Conservation (phyloP, 2,888 invertebrate genomes). For the Orchesella flavescens region DNA sequence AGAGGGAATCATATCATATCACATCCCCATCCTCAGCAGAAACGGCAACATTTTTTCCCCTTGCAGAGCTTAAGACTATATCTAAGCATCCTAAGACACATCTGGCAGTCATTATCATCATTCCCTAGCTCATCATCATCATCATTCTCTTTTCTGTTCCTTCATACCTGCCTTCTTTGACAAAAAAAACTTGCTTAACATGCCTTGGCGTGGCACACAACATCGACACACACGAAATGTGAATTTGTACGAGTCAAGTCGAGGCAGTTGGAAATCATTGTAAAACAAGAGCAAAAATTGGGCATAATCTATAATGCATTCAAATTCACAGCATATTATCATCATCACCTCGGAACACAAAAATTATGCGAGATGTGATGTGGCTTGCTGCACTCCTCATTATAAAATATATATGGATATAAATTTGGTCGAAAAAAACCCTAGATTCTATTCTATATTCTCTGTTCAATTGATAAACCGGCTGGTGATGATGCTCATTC, state of each 20-base stretch:
- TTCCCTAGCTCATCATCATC: conserved; percentile 28
- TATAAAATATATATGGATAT: conserved; percentile 25
- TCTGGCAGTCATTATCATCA: conserved; percentile 50
- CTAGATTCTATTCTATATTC: conserved; percentile 3
- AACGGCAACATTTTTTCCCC: conserved; percentile 51
- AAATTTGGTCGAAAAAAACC: neutral
- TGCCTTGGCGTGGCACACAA: conserved; percentile 39
- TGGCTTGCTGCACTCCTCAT: conserved; percentile 36
- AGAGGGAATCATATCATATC: conserved; percentile 13
- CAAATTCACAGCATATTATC: conserved; percentile 6
- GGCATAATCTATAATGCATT: conserved; percentile 19
- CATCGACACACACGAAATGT: conserved; percentile 16
- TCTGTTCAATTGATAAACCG: conserved; percentile 26
- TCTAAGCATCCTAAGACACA: conserved; percentile 24
- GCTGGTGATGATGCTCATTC: neutral
- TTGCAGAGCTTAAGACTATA: conserved; percentile 11
- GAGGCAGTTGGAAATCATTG: conserved; percentile 32
- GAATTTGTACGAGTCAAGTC: conserved; percentile 27
- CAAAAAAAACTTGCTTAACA: conserved; percentile 42
- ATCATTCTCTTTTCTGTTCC: conserved; percentile 6
- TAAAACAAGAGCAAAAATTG: conserved; percentile 36
- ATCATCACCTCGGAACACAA: conserved; percentile 20
- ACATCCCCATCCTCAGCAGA: neutral
- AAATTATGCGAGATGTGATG: conserved; percentile 29
- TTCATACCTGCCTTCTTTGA: conserved; percentile 12